Conservation (phyloP, 2,113 vertebrate genomes). For the Ancistrus triradiatus region DNA sequence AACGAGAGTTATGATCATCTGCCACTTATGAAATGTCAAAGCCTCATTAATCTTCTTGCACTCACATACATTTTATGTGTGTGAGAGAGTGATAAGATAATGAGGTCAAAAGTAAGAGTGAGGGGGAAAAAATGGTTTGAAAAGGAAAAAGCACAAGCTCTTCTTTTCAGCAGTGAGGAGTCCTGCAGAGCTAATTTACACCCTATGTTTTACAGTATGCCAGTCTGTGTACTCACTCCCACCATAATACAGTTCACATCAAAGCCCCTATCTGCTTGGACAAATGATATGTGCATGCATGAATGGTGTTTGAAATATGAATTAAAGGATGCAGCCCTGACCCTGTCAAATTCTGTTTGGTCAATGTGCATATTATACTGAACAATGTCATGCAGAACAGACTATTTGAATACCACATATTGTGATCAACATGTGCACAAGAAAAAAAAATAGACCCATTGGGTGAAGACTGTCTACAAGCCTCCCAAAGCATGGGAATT, state of each 20-base stretch:
- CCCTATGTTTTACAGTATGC: slow-evolving; percentile 28
- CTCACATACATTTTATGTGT: slow-evolving; percentile 19
- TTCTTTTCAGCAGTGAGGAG: slow-evolving; percentile 4
- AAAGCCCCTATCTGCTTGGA: slow-evolving; percentile 8
- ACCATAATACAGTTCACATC: slow-evolving; percentile 9
- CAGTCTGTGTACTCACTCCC: slow-evolving; percentile 37
- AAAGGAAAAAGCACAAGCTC: neutral
- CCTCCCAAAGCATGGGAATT: too few species aligned
- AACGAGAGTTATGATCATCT: slow-evolving; percentile 34
- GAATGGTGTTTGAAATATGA: slow-evolving; percentile 3
- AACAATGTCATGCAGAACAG: neutral
- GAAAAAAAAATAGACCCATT: too few species aligned
- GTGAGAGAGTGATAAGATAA: neutral
- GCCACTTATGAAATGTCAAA: slow-evolving; percentile 43
- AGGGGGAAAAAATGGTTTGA: slow-evolving; percentile 1
- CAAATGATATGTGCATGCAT: slow-evolving; percentile 28
- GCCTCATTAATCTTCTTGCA: slow-evolving; percentile 36
- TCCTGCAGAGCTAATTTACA: slow-evolving; percentile 37
- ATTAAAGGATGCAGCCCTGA: slow-evolving; percentile 1
- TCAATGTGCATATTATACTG: neutral
- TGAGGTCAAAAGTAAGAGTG: slow-evolving; percentile 1
- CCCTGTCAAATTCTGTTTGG: neutral
- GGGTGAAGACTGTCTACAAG: too few species aligned
- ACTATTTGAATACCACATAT: neutral
- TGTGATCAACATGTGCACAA: too few species aligned